Conservation (phyloP, 2,113 vertebrate species). For the Mobula hypostoma region DNA sequence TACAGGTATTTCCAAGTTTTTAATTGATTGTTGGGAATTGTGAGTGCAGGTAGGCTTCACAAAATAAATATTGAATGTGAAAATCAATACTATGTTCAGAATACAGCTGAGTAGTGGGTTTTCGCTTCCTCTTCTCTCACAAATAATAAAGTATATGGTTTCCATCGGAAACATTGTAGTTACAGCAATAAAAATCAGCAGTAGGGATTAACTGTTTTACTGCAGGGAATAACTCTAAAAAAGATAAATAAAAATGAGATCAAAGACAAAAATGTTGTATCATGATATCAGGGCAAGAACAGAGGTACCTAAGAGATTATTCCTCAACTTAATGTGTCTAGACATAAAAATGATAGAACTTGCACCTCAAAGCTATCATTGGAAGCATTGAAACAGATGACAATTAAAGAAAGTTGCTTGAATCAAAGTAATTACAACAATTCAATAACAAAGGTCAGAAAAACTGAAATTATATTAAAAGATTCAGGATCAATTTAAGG, state of each 20-base stretch:
- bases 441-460: background rate
- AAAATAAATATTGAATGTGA: background rate
- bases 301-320: background rate
- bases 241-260: background rate
- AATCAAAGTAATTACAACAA: background rate
- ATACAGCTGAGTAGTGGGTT: background rate
- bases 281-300: background rate
- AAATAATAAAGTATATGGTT: background rate
- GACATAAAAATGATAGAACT: background rate
- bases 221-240: background rate
- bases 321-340: background rate
- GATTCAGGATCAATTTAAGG: background rate
- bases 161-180: background rate
- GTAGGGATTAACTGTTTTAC: background rate
- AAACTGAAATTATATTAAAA: background rate
- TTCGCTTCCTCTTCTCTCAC: background rate
- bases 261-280: background rate
- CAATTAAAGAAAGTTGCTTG: background rate
- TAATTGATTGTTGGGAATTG: background rate
- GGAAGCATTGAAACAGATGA: background rate
- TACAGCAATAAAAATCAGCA: background rate
- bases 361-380: background rate
- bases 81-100: background rate
- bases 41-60: background rate
- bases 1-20: background rate